These are phyloP conservation scores for Operophtera brumata DNA, from an alignment of 2,888 invertebrate species.

Conservation along the genomic window DNA sequence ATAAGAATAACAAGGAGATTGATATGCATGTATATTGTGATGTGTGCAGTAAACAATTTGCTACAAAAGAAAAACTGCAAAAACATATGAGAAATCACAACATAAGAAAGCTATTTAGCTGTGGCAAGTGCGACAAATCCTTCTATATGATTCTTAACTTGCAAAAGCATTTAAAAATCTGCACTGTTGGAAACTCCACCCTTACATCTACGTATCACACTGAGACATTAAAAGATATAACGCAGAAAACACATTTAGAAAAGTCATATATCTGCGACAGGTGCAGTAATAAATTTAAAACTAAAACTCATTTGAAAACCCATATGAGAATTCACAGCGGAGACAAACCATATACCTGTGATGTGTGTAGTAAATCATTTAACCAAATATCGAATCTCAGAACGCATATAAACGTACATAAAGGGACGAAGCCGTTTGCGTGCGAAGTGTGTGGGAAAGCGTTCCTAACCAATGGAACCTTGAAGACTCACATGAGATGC, in stretches of 20 bases:
- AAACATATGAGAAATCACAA: neutral
- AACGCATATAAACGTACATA: constrained; percentile 9
- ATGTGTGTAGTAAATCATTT: constrained; percentile 5
- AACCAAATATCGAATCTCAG: neutral
- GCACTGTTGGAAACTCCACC: neutral
- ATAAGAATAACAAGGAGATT: neutral
- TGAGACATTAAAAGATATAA: neutral
- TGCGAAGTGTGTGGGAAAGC: constrained; percentile 13
- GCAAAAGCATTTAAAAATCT: neutral
- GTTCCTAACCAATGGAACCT: neutral
- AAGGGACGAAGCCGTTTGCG: constrained; percentile 2
- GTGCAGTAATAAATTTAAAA: constrained; percentile 7
- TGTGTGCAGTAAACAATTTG: neutral
- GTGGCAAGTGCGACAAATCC: neutral
- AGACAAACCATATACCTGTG: constrained; percentile 4
- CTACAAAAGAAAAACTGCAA: neutral
- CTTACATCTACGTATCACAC: neutral
- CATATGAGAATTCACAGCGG: constrained; percentile 10
- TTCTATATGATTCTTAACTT: neutral
- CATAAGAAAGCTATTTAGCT: neutral
- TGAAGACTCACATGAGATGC: constrained; percentile 7
- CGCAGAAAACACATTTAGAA: neutral
- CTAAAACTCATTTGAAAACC: neutral
- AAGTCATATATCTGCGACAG: constrained; percentile 7
- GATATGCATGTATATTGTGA: neutral